Evolutionary conservation across 2,113 vertebrate genomes (phyloP), one percentile per base, ranked within the genome.

Genomic region (Genyomyrus donnyi): DNA sequence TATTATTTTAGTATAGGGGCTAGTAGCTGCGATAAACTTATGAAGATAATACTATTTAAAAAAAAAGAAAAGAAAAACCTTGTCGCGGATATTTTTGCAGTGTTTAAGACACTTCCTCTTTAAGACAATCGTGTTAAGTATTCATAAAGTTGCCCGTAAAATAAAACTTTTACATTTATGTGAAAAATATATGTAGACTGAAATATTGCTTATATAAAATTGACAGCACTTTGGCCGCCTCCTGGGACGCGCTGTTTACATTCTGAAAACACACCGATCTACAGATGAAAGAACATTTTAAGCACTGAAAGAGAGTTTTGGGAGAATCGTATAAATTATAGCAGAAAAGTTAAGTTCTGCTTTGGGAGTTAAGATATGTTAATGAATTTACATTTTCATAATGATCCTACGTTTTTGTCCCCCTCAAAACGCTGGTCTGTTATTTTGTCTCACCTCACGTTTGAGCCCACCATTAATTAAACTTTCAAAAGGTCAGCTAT

Each of bases 211-310:
- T 84, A 90, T 46, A 85, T 17, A 35, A 35, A 91, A 94, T 93
- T 93, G 93, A 62, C 42, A 90, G 94, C 91, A 89, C 93, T 92
- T 88, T 92, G 93, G 93, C 90, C 91, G 74, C 85, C 50, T 85
- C 90, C 92, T 80, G 91, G 87, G 90, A 89, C 31, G 62, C 50
- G 88, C 58, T 90, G 91, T 93, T 91, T 93, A 90, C 88, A 91
- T 46, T 91, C 39, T 89, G 83, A 85, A 90, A 91, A 90, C 27
- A 91, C 90, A 87, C 88, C 89, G 17, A 92, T 92, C 89, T 91
- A 85, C 90, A 92, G n/a, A 88, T 74, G 91, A 58, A 90, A 90
- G 50, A 94, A 92, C 89, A 92, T 90, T 95, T 93, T 90, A n/a
- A 94, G 90, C 24, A 2, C 7, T 89, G 56, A 88, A 58, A 15